Base-by-base conservation (phyloP, 2,888 invertebrate genomes). In the Nomada ruficornis region DNA sequence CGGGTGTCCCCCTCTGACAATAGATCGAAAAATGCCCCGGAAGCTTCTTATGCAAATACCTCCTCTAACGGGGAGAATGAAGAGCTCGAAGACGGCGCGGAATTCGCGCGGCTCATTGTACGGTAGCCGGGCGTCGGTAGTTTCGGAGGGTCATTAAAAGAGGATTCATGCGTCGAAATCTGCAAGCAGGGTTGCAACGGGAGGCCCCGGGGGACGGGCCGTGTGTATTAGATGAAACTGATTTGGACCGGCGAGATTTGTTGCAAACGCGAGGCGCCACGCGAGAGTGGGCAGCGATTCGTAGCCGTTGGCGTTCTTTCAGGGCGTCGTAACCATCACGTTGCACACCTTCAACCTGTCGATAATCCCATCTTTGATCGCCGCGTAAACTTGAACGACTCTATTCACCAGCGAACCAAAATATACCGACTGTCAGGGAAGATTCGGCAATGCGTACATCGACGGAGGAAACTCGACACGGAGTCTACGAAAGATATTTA, bases 211-310 rank as follows among this genome's bases (percentile, higher is more conserved):
- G 87, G 89, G 64, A 85, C 77, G 77, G 85, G 88, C 90, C 88
- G 91, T 90, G 91, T 91, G 91, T 91, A 91, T 92, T 90, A 86
- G 89, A 88, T 89, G 89, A 92, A 92, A 92, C 91, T 92, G 92
- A 93, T 92, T 93, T 91, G 90, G 92, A 93, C 91, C 88, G 91
- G 90, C 0, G 90, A 92, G 93, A 93, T 93, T 93, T 93, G 93
- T 93, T 91, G 91, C 90, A 91, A 91, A 91, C 87, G 89, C 82
- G 80, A 67, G 78, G 84, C 80, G 82, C 83, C 72, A 86, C 84
- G 64, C 84, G 69, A 83, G 86, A 80, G 84, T 86, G 83, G 79
- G 86, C 80, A 73, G 73, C 26, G 70, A 63, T 67, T 72, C 69
- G 74, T 77, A 82, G 90, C 91, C 88, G 23, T 76, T 63, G 88